A percentile compares a stretch with the other conserved stretches of the same genome.
Evolutionary conservation across 92 coral and sea anemone species (phyloP).

Genomic region (Porites cylindrica): DNA sequence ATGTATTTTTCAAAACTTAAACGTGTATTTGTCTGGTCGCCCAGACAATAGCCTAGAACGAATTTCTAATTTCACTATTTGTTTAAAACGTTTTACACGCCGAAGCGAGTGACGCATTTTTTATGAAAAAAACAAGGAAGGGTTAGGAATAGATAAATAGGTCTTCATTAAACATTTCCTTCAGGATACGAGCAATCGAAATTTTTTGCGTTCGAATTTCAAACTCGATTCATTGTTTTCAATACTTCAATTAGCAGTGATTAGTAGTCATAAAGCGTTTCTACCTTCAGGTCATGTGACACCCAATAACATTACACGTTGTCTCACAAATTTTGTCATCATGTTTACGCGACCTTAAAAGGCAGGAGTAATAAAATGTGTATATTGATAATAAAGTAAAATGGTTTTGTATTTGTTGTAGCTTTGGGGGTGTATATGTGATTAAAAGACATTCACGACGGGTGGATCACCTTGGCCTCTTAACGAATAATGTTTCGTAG

Average conservation of each 20-base stretch:
- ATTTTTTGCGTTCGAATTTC: background rate
- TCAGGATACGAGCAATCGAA: background rate
- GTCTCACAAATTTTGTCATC: background rate
- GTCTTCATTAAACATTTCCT: background rate
- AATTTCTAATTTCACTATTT: slow-evolving; percentile 9
- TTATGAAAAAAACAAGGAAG: background rate
- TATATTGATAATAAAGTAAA: background rate
- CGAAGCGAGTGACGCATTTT: background rate
- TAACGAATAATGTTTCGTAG: background rate
- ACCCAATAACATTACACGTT: background rate
- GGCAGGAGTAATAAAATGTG: background rate
- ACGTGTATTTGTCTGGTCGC: background rate
- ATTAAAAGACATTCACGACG: background rate
- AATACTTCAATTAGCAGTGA: too few species aligned
- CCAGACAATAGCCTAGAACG: background rate
- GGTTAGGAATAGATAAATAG: background rate
- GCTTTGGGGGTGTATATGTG: background rate
- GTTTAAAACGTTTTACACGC: background rate
- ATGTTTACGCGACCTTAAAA: too few species aligned
- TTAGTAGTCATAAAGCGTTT: background rate
- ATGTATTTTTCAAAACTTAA: background rate
- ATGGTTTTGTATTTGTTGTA: background rate
- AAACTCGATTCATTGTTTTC: background rate
- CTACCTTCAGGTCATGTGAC: background rate
- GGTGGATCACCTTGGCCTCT: background rate